Conservation (phyloP, 2,797 vertebrate genomes). For the Cyclopterus lumpus region DNA sequence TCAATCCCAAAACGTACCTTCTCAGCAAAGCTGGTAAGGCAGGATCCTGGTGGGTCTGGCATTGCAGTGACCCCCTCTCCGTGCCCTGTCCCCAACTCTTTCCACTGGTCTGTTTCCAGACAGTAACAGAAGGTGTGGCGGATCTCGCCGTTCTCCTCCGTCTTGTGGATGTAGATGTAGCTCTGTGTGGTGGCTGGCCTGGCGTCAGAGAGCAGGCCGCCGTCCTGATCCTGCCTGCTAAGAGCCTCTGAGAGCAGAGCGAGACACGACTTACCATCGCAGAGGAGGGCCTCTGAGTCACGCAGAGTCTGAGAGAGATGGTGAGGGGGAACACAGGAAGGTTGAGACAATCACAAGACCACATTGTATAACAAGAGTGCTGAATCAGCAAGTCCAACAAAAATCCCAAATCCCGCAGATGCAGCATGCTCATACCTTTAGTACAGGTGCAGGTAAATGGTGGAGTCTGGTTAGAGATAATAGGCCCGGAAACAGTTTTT, state of each 20-base stretch:
- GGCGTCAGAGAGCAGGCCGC: constrained; percentile 90
- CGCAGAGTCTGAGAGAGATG: constrained; percentile 58
- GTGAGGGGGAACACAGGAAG: neutral
- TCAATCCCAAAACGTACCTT: constrained; percentile 74
- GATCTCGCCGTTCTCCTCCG: constrained; percentile 88
- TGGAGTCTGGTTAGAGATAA: constrained; percentile 91
- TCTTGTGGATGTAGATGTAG: constrained; percentile 98
- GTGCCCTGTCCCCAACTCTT: constrained; percentile 80
- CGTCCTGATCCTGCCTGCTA: constrained; percentile 80
- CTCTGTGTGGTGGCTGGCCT: constrained; percentile 92
- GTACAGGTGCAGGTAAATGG: constrained; percentile 87
- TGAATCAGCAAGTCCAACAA: no score
- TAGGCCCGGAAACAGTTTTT: constrained; percentile 85
- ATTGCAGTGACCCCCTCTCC: constrained; percentile 67
- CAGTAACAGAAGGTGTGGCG: constrained; percentile 94
- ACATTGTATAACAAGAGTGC: no score
- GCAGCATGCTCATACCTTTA: constrained; percentile 80
- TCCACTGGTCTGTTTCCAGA: constrained; percentile 91
- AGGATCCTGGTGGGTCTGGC: constrained; percentile 91
- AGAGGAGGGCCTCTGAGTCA: constrained; percentile 83
- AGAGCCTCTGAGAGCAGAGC: constrained; percentile 83
- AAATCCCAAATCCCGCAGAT: neutral
- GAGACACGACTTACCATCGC: constrained; percentile 80
- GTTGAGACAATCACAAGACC: neutral
- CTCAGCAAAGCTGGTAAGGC: constrained; percentile 91